phyloP scores from a whole-genome alignment of 2,888 invertebrate genomes.

The Bombylius major region DNA sequence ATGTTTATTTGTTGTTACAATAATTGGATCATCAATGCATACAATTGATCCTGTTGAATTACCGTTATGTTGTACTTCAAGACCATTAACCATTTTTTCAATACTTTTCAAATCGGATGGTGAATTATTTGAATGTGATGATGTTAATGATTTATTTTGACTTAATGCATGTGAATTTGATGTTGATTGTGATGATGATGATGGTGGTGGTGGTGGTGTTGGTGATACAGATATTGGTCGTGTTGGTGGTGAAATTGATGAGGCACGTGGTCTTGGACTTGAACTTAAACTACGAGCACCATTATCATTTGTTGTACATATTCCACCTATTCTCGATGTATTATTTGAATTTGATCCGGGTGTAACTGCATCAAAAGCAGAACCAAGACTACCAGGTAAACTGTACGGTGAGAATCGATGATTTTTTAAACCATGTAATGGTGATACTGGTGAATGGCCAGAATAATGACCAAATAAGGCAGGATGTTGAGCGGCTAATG shows the following conservation, averaged over 20 bases:
- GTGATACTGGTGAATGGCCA: conserved; percentile 55
- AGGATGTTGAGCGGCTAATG: conserved; percentile 79
- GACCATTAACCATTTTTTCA: conserved; percentile 94
- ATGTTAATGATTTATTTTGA: conserved; percentile 32
- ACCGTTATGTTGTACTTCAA: conserved; percentile 66
- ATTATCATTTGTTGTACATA: conserved; percentile 22
- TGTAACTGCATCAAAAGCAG: conserved; percentile 82
- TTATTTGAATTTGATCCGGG: conserved; percentile 45
- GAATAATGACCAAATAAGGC: conserved; percentile 58
- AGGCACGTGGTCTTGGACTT: conserved; percentile 33
- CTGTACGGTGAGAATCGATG: conserved; percentile 86
- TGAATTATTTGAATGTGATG: conserved; percentile 23
- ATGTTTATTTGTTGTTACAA: conserved; percentile 14
- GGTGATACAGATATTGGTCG: conserved; percentile 36
- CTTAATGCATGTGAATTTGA: conserved; percentile 37
- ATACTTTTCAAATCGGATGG: conserved; percentile 81
- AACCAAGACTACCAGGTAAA: conserved; percentile 62
- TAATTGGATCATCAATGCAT: conserved; percentile 10
- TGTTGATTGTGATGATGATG: conserved; percentile 40
- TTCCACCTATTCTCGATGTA: conserved; percentile 10
- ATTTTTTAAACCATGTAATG: conserved; percentile 55
- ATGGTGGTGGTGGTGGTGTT: conserved; percentile 20
- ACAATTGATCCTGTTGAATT: conserved; percentile 11
- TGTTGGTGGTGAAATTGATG: conserved; percentile 36
- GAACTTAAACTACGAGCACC: conserved; percentile 35